A percentile compares a stretch with the other conserved stretches of the same genome.
These are phyloP conservation scores for Hedya salicella DNA, from an alignment of 2,888 invertebrate species.

Conservation along the genomic window DNA sequence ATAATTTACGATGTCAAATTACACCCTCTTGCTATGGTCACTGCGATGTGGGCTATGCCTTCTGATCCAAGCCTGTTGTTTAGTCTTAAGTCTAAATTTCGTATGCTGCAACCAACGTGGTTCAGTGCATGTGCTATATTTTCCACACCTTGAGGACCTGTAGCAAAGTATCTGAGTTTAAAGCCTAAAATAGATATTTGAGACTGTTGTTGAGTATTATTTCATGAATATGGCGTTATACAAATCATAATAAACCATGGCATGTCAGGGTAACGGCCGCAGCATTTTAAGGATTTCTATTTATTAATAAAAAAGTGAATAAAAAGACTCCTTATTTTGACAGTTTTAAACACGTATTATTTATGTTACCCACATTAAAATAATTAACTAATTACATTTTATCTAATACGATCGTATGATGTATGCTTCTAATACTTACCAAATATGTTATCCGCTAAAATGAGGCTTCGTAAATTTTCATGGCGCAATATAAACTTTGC, in stretches of 20 bases:
- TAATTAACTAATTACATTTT: no score
- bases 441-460: conserved; percentile 83
- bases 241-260: no score
- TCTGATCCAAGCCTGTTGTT: conserved; percentile 77
- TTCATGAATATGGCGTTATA: no score
- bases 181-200: no score
- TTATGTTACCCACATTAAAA: not conserved
- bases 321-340: no score
- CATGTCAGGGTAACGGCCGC: no score
- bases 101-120: conserved; percentile 69
- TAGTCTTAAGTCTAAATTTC: conserved; percentile 73
- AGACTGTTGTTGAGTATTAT: no score
- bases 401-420: not conserved
- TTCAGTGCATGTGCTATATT: conserved; percentile 73
- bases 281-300: no score
- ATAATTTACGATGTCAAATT: conserved; percentile 76
- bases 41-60: conserved; percentile 76
- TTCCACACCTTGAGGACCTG: conserved; percentile 75
- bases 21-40: conserved; percentile 79
- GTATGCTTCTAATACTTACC: conserved; percentile 58
- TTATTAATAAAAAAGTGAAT: no score
- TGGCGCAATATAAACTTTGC: conserved; percentile 83
- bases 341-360: not conserved
- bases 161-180: not conserved
- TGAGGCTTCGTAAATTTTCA: conserved; percentile 74